Base-by-base conservation (phyloP, 30 jellyfish, hydroid and myxozoan genomes). In the Pseudorhiza aurosa region DNA sequence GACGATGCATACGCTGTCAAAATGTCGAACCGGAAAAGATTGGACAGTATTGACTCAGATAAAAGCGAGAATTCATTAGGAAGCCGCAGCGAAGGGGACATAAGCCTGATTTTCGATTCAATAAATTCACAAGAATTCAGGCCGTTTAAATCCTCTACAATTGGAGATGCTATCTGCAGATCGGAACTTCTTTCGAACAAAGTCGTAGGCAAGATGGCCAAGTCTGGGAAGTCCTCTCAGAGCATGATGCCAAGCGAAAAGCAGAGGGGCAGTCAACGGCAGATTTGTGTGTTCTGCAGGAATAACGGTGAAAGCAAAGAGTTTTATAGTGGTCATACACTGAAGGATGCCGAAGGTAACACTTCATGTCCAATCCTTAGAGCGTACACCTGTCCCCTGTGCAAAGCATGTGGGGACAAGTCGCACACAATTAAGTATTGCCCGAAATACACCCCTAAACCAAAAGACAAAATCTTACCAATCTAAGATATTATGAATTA, bases 361-460 rank as follows among this genome's bases (percentile, higher is more conserved):
- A 94, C 99, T 1, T 72, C 96, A 24, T 94, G 99, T 59, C 99
- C 99, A 18, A 94, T 94, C 65, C 59, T 94, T 51, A 50, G 99
- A 42, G 99, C 99, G 5, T 94, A 94, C 87, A 94, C 99, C 1
- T 94, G 99, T 67, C 99, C 99, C 75, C 86, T 94, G 8, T 94
- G 99, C 86, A 94, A 94, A 55, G 97, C 99, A 10, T 83, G 87
- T 45, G 99, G 99, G 10, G 96, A 94, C 80, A 77, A 88, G 26
- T 77, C 96, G 2, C 99, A 94, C 60, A 94, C 99, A 22, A 88
- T 94, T 8, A 94, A 94, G 68, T 94, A 94, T 70, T 94, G 99
- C 72, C 99, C 99, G 21, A 94, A 87, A 50, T 94, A 94, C 58
- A 94, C 99, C 22, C 99, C 99, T 51, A 94, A 94, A 63, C 90